Evolutionary conservation across 2,113 vertebrate genomes (phyloP).

Genomic region (Sardina pilchardus): DNA sequence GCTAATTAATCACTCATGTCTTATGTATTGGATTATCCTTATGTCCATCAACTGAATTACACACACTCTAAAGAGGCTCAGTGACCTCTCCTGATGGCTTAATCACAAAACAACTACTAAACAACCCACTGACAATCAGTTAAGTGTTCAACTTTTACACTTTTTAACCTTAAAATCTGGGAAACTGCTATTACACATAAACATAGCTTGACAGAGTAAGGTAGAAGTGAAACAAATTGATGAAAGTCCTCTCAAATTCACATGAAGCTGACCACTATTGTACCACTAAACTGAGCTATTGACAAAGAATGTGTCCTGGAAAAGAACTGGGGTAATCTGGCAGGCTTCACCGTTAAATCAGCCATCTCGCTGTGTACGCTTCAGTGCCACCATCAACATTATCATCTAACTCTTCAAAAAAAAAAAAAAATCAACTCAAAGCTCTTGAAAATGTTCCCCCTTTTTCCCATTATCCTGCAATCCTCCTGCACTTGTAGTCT

Average conservation of each 20-base stretch:
- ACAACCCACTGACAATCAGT: too few species aligned
- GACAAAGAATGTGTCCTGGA: neutral
- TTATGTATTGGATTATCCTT: constrained; percentile 25
- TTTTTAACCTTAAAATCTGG: neutral
- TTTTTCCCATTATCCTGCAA: neutral
- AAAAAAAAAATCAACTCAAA: too few species aligned
- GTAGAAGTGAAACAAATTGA: neutral
- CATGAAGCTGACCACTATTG: neutral
- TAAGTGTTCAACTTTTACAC: neutral
- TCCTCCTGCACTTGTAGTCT: neutral
- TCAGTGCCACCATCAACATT: neutral
- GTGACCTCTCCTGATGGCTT: neutral
- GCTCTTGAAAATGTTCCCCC: too few species aligned
- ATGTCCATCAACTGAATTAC: neutral
- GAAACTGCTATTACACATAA: neutral
- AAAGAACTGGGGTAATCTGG: neutral
- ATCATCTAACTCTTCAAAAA: neutral
- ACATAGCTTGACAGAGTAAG: neutral
- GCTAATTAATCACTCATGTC: constrained; percentile 61
- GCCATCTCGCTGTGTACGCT: neutral
- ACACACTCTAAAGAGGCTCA: too few species aligned
- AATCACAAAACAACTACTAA: neutral
- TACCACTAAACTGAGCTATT: neutral
- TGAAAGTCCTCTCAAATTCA: neutral
- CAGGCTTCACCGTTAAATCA: neutral